phyloP scores from a whole-genome alignment of 2,888 invertebrate species.

The Exocentrus adspersus region DNA sequence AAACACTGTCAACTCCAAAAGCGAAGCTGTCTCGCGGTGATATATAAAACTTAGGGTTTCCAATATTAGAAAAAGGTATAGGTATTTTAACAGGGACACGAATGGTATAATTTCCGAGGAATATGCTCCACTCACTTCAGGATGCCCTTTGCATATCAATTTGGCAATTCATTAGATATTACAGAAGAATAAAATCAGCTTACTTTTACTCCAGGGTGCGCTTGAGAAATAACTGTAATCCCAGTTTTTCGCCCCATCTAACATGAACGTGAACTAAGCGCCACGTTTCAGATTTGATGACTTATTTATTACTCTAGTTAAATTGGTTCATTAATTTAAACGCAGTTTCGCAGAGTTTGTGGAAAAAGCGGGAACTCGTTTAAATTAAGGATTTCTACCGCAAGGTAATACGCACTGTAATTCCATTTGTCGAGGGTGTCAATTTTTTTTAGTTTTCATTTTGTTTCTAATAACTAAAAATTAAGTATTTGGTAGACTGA shows the following conservation, averaged over 20 bases:
- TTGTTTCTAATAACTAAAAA: too few relatives aligned
- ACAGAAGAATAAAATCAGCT: conserved; percentile 36
- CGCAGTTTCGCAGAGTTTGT: neutral
- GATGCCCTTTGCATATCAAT: conserved; percentile 39
- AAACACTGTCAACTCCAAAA: too few relatives aligned
- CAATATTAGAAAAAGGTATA: too few relatives aligned
- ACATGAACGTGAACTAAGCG: conserved; percentile 31
- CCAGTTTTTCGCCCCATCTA: conserved; percentile 35
- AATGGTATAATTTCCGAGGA: conserved; percentile 13
- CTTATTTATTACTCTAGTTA: conserved; percentile 32
- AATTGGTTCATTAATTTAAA: conserved; percentile 17
- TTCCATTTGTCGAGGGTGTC: too few relatives aligned
- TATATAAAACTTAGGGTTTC: too few relatives aligned
- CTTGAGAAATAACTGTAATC: conserved; percentile 43
- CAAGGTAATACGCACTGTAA: neutral
- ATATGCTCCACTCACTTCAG: conserved; percentile 8
- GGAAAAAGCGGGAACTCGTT: too few relatives aligned
- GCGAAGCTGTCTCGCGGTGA: too few relatives aligned
- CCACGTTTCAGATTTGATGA: conserved; percentile 30
- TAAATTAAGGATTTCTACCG: neutral
- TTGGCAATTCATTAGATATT: conserved; percentile 38
- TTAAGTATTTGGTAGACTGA: neutral
- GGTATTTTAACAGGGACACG: conserved; percentile 4
- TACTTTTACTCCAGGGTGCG: conserved; percentile 30
- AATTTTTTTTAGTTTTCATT: too few relatives aligned